These are phyloP conservation scores for Cebus imitator DNA, from an alignment of 2,113 vertebrate species.

Conservation along the genomic window DNA sequence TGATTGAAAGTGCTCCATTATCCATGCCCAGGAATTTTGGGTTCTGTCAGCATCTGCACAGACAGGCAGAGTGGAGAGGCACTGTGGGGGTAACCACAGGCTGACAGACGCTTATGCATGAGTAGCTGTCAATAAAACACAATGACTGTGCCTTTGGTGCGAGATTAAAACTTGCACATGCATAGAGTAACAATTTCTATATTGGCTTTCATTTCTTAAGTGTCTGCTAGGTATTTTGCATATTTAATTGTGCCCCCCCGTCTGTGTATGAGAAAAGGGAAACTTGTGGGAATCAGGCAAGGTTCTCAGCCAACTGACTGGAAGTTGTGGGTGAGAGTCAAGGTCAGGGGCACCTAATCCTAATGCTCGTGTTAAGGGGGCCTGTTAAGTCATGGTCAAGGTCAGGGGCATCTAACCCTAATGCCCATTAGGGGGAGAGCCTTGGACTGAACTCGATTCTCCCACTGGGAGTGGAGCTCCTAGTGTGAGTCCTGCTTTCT, in stretches of 20 bases:
- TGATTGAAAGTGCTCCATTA: neutral
- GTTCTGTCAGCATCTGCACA: neutral
- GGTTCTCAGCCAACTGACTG: neutral
- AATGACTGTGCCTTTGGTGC: neutral
- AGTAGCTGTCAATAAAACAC: neutral
- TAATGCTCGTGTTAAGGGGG: rapidly evolving
- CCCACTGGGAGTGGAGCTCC: rapidly evolving
- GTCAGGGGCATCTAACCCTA: rapidly evolving
- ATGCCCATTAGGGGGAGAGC: rapidly evolving
- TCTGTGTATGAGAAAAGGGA: neutral
- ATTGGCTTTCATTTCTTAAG: neutral
- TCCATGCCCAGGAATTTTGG: neutral
- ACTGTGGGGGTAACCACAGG: neutral
- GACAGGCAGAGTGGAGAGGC: neutral
- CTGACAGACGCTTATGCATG: neutral
- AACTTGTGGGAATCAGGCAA: neutral
- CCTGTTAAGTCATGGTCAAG: neutral
- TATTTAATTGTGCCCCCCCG: neutral
- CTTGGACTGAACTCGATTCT: neutral
- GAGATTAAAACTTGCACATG: neutral
- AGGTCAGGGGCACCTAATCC: neutral
- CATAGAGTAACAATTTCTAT: neutral
- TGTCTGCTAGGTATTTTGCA: neutral
- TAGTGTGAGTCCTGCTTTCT: neutral
- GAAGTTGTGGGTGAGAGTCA: neutral